Evolutionary conservation across 1,140 invertebrate species (phyloP).

Genomic region (Samia ricini): DNA sequence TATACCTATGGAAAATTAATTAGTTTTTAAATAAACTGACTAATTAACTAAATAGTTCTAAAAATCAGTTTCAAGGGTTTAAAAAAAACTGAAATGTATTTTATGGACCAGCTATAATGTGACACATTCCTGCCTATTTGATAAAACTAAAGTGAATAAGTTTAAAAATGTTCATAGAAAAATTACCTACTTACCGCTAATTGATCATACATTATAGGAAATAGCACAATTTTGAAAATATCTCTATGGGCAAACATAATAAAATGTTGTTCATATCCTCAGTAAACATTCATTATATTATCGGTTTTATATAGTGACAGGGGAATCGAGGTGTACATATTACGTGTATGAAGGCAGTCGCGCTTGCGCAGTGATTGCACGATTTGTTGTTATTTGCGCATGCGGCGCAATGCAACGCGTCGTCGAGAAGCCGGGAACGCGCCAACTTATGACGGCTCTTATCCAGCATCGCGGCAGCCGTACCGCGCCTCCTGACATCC

Average conservation of each 20-base stretch:
- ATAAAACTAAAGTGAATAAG: neutral
- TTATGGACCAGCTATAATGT: too few relatives aligned
- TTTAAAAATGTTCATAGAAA: neutral
- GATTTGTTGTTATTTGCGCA: constrained; percentile 69
- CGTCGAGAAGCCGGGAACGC: constrained; percentile 22
- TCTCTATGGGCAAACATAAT: neutral
- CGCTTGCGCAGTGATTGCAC: constrained; percentile 40
- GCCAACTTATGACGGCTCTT: constrained; percentile 66
- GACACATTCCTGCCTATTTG: too few relatives aligned
- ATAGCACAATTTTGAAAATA: neutral
- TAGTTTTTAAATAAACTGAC: too few relatives aligned
- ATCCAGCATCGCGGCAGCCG: constrained; percentile 58
- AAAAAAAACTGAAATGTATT: too few relatives aligned
- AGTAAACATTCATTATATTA: neutral
- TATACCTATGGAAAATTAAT: too few relatives aligned
- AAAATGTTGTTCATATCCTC: neutral
- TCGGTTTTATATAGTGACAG: constrained; percentile 43
- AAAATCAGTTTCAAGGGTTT: too few relatives aligned
- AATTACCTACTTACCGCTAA: neutral
- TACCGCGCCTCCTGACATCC: constrained; percentile 53
- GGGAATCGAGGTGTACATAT: constrained; percentile 16
- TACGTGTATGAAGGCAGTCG: constrained; percentile 19
- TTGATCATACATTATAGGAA: too few relatives aligned
- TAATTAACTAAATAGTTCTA: too few relatives aligned
- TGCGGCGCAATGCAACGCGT: constrained; percentile 20